Conservation (phyloP, 2,113 vertebrate species). For the Chionomys nivalis region DNA sequence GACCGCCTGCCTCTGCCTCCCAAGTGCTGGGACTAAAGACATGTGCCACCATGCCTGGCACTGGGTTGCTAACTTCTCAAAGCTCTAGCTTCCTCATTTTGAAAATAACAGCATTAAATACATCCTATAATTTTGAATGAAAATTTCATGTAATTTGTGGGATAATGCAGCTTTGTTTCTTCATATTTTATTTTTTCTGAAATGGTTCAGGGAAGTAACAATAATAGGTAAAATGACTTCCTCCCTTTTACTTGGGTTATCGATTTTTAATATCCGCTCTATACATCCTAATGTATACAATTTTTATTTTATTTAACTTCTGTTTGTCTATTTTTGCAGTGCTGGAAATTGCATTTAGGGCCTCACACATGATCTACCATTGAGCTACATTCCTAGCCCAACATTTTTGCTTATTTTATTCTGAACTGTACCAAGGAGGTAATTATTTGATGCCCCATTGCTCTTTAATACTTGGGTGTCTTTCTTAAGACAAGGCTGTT, state of each 20-base stretch:
- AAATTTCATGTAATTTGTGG: not conserved
- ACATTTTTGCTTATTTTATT: not conserved
- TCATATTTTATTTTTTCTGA: not conserved
- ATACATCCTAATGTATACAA: not conserved
- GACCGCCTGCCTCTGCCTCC: not conserved
- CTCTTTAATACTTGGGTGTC: not conserved
- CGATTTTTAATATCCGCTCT: not conserved
- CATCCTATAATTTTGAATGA: not conserved
- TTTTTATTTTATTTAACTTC: not conserved
- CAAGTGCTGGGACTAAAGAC: not conserved
- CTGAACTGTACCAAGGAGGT: not conserved
- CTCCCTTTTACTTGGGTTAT: not conserved
- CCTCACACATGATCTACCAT: not conserved
- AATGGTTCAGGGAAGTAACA: constrained; percentile 19
- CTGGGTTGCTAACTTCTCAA: not conserved
- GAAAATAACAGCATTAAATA: not conserved
- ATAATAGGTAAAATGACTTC: not conserved
- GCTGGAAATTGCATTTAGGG: not conserved
- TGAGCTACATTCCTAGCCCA: not conserved
- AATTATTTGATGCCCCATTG: not conserved
- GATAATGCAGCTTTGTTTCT: not conserved
- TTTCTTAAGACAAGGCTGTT: not conserved
- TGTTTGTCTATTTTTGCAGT: not conserved
- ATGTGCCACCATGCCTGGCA: not conserved
- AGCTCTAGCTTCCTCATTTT: not conserved